These are phyloP conservation scores for Drosophila azteca DNA, from an alignment of 1,140 invertebrate species.

Conservation along the genomic window DNA sequence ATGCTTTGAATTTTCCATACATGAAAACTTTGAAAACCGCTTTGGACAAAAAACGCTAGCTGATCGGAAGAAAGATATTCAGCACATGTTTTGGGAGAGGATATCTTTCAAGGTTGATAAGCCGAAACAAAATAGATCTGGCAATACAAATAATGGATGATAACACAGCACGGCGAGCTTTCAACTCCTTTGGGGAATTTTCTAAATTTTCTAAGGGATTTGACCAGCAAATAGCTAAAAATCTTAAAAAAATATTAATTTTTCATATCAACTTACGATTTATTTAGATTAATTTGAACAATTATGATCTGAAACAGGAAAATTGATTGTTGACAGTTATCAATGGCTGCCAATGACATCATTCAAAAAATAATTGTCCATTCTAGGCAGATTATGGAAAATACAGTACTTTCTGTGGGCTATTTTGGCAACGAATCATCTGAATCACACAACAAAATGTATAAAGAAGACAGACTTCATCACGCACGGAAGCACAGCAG, in stretches of 20 bases:
- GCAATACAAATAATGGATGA: conserved; percentile 1
- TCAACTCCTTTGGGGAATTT: neutral
- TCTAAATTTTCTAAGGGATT: neutral
- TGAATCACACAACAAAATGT: too few relatives aligned
- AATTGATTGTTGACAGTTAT: too few relatives aligned
- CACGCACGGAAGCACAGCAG: too few relatives aligned
- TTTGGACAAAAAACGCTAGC: neutral
- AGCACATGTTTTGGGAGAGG: conserved; percentile 3
- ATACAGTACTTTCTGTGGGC: neutral
- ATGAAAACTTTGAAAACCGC: too few relatives aligned
- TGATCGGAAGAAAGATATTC: neutral
- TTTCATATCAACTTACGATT: too few relatives aligned
- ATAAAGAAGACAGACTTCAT: too few relatives aligned
- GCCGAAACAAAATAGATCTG: neutral
- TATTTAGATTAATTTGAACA: too few relatives aligned
- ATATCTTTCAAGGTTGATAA: neutral
- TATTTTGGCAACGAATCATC: neutral
- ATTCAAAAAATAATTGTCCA: too few relatives aligned
- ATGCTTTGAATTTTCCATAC: neutral
- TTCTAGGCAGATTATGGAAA: neutral
- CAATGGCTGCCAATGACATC: too few relatives aligned
- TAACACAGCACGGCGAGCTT: neutral
- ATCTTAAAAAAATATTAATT: neutral
- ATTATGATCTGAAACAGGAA: too few relatives aligned
- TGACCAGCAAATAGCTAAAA: neutral